A percentile compares a stretch with the other conserved stretches of the same genome.
These are phyloP conservation scores for Xiphophorus maculatus DNA, from an alignment of 2,113 vertebrate genomes.

Conservation along the genomic window DNA sequence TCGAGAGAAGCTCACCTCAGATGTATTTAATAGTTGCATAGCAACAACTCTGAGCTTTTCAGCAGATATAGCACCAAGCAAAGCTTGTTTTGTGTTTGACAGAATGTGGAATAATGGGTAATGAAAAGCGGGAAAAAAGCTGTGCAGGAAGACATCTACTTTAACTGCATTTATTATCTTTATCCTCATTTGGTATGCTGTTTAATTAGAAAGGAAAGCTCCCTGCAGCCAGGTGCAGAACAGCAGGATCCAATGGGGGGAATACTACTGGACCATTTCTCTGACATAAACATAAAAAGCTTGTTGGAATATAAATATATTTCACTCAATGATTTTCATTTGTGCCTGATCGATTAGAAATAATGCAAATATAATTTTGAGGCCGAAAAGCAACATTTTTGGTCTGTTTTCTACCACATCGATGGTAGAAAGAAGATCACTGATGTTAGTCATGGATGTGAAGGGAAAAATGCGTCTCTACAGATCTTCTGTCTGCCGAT, in stretches of 20 bases:
- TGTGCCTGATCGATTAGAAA: background rate
- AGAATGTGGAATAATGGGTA: slow-evolving; percentile 8
- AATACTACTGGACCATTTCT: background rate
- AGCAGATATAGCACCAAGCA: slow-evolving; percentile 25
- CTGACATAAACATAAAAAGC: background rate
- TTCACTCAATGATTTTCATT: background rate
- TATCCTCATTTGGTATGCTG: background rate
- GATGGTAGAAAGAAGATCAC: background rate
- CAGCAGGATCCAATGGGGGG: background rate
- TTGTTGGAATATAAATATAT: background rate
- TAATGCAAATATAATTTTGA: background rate
- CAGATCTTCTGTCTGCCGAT: too few relatives aligned
- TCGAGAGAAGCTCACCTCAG: slow-evolving; percentile 34
- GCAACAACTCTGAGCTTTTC: slow-evolving; percentile 54
- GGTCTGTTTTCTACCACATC: background rate
- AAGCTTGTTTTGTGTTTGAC: slow-evolving; percentile 32
- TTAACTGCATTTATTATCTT: background rate
- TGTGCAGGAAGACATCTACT: background rate
- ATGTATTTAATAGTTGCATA: slow-evolving; percentile 66
- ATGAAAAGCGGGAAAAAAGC: background rate
- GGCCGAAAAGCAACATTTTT: background rate
- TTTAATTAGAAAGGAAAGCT: background rate
- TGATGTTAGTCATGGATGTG: background rate
- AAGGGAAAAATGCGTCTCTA: background rate
- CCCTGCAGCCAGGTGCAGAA: background rate